Conservation (phyloP, 2,797 vertebrate genomes). For the Acridotheres tristis region DNA sequence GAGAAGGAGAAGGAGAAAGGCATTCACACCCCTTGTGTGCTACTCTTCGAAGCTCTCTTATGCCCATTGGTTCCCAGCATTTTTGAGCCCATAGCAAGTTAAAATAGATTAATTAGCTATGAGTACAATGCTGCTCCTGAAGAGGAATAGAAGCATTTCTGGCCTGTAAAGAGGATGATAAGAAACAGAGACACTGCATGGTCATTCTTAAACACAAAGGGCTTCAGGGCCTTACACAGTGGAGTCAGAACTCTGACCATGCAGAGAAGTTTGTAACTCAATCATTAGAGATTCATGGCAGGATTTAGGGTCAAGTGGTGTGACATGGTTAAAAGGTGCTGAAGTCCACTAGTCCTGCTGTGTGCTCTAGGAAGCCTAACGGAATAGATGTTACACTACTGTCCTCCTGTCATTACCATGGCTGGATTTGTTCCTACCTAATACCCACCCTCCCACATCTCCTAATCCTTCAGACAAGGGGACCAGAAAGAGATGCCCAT, state of each 20-base stretch:
- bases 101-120: background rate
- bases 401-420: background rate
- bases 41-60: background rate
- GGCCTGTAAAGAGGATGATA: background rate
- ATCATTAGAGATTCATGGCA: rapidly evolving
- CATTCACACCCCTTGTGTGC: background rate
- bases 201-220: background rate
- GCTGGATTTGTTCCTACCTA: background rate
- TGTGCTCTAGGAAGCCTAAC: background rate
- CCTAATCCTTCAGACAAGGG: background rate
- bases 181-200: background rate
- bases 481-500: background rate
- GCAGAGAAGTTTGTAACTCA: background rate
- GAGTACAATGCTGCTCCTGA: background rate
- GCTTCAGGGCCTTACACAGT: background rate
- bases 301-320: background rate
- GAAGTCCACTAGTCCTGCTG: background rate
- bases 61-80: background rate
- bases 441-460: background rate
- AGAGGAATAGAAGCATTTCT: background rate
- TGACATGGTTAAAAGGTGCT: background rate
- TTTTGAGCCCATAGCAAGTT: background rate
- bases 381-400: background rate
- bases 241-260: background rate
- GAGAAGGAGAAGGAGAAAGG: background rate